Base-by-base conservation (phyloP, 2,113 vertebrate genomes). In the Meleagris gallopavo region DNA sequence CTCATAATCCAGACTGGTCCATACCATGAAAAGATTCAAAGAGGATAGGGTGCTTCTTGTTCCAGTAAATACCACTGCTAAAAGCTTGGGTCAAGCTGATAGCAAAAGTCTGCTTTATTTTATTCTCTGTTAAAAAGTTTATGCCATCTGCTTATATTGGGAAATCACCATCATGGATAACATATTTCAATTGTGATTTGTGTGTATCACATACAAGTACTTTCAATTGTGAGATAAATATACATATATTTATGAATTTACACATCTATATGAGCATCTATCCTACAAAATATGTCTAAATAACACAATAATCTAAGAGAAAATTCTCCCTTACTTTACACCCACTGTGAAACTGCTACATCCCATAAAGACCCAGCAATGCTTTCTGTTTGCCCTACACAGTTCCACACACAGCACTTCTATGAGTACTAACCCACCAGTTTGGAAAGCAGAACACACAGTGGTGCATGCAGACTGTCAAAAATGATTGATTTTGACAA, bases 401-500 rank as follows among this genome's bases (percentile, higher is more conserved):
- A 38, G 25, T 24, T 91, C 40, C 38, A 40, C 67, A 73, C 20
- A 17, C 13, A 71, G 18, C 57, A 62, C 27, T 74, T 66, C 1
- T 3, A 9, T 36, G 45, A 77, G 30, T 65, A 57, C 45, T 82
- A 92, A 36, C 65, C 73, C 81, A 83, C 54, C 80, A 89, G 45
- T 50, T 54, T 94, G 92, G 88, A 83, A 89, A 66, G 55, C 43
- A 60, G 69, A 89, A 74, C 11, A 41, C 0, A 0, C n/a, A 41
- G 55, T 62, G 55, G 54, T 1, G 6, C 71, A n/a, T 52, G 41
- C 58, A 88, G 83, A n/a, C 55, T 93, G 83, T 58, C 60, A 71
- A 45, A 95, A 90, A 83, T 77, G 2, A 67, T 70, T 83, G 67
- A 74, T 72, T 93, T 88, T 80, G 65, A 80, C 21, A 71, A 65